phyloP scores from a whole-genome alignment of 2,113 vertebrate species.

The Blennius ocellaris region DNA sequence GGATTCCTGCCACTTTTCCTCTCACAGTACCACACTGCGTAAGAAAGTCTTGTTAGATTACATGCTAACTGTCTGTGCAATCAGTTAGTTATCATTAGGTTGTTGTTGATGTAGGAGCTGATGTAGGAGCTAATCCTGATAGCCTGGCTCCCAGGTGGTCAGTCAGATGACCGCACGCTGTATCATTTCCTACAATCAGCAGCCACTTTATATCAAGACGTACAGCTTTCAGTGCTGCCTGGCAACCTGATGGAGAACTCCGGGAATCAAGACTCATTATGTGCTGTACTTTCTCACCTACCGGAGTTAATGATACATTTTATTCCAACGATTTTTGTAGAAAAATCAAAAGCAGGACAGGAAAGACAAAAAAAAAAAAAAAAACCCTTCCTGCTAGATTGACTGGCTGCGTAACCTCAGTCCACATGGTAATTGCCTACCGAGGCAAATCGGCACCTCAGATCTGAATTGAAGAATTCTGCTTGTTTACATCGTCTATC shows the following conservation, averaged over 20 bases:
- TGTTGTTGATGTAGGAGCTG: conserved; percentile 42
- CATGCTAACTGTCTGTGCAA: conserved; percentile 33
- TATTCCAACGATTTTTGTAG: conserved; percentile 22
- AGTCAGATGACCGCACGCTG: conserved; percentile 9
- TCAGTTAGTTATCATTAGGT: conserved; percentile 30
- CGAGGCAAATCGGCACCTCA: conserved; percentile 72
- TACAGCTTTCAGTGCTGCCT: conserved; percentile 64
- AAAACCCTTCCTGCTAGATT: conserved; percentile 26
- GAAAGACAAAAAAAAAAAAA: not conserved
- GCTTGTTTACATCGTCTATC: conserved; percentile 80
- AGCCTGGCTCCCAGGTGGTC: conserved; percentile 38
- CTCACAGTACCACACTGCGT: no score
- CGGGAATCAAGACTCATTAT: conserved; percentile 53
- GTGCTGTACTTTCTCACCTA: conserved; percentile 9
- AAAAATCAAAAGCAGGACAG: conserved; percentile 19
- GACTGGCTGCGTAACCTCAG: conserved; percentile 60
- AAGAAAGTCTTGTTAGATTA: no score
- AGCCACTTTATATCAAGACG: conserved; percentile 72
- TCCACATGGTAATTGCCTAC: conserved; percentile 69
- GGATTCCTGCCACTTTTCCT: no score
- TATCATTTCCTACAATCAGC: conserved; percentile 78
- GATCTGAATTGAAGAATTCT: conserved; percentile 80
- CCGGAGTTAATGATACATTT: conserved; percentile 13
- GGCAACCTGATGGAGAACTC: conserved; percentile 61
- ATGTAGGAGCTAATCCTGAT: conserved; percentile 49